A percentile compares a stretch with the other conserved stretches of the same genome.
phyloP scores from a whole-genome alignment of 2,888 invertebrate species.

The Ophion obscuratus region DNA sequence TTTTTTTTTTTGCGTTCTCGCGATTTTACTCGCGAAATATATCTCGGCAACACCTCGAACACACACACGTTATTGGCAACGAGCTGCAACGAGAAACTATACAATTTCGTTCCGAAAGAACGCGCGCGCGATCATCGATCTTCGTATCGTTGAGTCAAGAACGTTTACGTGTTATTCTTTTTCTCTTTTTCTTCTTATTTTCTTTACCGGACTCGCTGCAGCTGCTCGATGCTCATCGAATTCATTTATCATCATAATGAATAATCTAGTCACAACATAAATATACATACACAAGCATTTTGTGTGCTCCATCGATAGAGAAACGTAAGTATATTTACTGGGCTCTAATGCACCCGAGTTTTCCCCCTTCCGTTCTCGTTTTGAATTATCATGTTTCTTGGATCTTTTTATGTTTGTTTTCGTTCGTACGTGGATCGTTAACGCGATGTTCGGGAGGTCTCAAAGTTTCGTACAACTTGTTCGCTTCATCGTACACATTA shows the following conservation, averaged over 20 bases:
- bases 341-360: conserved; percentile 76
- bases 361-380: conserved; percentile 11
- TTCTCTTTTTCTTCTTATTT: conserved; percentile 19
- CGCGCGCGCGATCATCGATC: background rate
- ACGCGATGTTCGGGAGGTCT: conserved; percentile 13
- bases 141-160: background rate
- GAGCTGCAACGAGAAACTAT: conserved; percentile 62
- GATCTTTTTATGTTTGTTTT: background rate
- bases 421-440: background rate
- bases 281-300: conserved; percentile 84
- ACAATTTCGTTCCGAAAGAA: conserved; percentile 1
- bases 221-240: conserved; percentile 70
- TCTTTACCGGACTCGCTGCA: conserved; percentile 73
- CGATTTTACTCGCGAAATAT: conserved; percentile 72
- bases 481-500: conserved; percentile 71
- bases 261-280: conserved; percentile 83
- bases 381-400: background rate
- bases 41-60: conserved; percentile 77
- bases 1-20: conserved; percentile 29
- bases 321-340: conserved; percentile 76
- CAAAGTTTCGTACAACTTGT: conserved; percentile 32
- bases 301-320: conserved; percentile 81
- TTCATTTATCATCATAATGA: conserved; percentile 74
- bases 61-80: conserved; percentile 76
- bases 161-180: conserved; percentile 7